Conservation (phyloP, 1,140 invertebrate species). For the Cyclargus thomasi region DNA sequence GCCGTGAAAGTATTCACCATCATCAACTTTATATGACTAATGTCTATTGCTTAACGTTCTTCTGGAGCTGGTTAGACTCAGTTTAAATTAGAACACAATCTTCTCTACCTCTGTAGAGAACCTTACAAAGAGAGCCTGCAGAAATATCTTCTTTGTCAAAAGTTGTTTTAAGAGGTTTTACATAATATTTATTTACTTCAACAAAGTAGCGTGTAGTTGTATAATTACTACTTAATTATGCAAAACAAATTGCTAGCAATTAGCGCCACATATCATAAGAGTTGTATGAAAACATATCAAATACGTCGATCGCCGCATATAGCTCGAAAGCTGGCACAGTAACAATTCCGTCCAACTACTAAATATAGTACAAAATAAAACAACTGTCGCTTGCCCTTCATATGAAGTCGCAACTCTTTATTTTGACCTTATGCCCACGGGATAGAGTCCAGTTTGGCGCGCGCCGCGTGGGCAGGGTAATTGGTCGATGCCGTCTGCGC, state of each 20-base stretch:
- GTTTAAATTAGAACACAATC: no score
- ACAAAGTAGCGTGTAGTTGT: not conserved
- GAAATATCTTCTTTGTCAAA: no score
- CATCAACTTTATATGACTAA: no score
- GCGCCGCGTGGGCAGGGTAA: conserved; percentile 41
- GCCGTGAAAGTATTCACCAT: no score
- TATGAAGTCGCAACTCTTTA: conserved; percentile 41
- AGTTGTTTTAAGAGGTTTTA: no score
- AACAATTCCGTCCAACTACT: conserved; percentile 68
- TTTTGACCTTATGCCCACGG: conserved; percentile 37
- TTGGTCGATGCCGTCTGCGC: conserved; percentile 64
- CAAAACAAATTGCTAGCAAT: not conserved
- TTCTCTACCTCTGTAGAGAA: no score
- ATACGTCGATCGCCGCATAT: conserved; percentile 49
- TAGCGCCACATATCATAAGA: not conserved
- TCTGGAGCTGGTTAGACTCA: no score
- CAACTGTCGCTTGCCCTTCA: conserved; percentile 73
- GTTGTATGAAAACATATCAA: conserved; percentile 26
- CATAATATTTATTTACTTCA: not conserved
- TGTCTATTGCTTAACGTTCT: no score
- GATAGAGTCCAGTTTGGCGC: conserved; percentile 48
- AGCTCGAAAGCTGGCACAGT: conserved; percentile 60
- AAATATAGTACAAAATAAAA: conserved; percentile 75
- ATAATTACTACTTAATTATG: not conserved
- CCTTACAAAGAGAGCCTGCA: no score